Conservation (phyloP, 2,113 vertebrate genomes). For the Mus spicilegus region DNA sequence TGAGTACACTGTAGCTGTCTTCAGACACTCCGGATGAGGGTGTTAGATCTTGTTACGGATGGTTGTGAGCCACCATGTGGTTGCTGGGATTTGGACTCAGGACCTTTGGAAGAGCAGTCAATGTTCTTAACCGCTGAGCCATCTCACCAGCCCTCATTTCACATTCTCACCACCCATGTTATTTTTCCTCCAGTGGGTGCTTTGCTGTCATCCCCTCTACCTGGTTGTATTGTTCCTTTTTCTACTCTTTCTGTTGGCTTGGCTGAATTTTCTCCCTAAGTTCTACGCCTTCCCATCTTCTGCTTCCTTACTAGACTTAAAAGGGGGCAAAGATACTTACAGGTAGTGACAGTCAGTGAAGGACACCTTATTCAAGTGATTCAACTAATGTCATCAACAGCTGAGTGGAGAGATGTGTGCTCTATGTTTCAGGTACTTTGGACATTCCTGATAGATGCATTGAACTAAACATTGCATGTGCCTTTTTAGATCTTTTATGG, state of each 20-base stretch:
- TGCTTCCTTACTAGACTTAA: neutral
- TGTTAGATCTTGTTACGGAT: no score
- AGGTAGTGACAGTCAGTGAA: neutral
- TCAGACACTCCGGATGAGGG: no score
- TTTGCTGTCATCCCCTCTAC: neutral
- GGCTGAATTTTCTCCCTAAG: slow-evolving; percentile 9
- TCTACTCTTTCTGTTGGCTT: neutral
- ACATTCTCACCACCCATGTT: neutral
- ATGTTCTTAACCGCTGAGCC: no score
- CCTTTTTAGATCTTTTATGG: slow-evolving; percentile 1
- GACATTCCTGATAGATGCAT: neutral
- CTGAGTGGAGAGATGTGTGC: neutral
- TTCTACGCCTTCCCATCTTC: neutral
- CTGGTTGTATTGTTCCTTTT: neutral
- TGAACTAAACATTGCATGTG: neutral
- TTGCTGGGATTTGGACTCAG: no score
- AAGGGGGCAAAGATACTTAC: neutral
- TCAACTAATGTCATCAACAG: neutral
- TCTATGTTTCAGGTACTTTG: neutral
- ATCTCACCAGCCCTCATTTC: neutral
- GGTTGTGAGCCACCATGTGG: no score
- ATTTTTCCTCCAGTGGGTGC: slow-evolving; percentile 14
- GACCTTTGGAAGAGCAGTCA: no score
- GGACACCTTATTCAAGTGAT: neutral
- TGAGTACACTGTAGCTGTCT: no score